Conservation (phyloP, 2,797 vertebrate species). For the Anguilla megastoma region DNA sequence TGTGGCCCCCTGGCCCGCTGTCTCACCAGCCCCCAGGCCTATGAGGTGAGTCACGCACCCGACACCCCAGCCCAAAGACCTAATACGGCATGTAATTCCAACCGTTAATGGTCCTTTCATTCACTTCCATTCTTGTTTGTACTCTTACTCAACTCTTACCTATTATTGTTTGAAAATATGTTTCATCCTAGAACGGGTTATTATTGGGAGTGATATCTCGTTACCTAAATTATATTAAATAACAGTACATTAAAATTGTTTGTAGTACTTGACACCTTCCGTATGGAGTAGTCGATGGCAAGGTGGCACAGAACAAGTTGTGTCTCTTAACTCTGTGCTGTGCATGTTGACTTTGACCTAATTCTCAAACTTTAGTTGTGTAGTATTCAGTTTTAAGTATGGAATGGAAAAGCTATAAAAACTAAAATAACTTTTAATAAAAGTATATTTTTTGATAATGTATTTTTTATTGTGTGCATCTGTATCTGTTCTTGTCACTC, state of each 20-base stretch:
- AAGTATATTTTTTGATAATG: neutral
- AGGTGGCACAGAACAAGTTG: neutral
- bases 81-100: neutral
- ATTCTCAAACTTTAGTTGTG: neutral
- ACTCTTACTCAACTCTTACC: neutral
- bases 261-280: neutral
- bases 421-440: neutral
- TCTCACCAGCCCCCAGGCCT: constrained; percentile 88
- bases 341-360: neutral
- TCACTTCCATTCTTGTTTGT: neutral
- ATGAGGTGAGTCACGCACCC: constrained; percentile 75
- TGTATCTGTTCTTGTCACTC: neutral
- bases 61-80: neutral
- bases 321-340: neutral
- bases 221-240: neutral
- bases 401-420: neutral
- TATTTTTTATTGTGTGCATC: neutral
- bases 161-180: neutral
- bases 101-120: neutral
- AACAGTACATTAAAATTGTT: neutral
- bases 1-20: constrained; percentile 88
- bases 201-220: no score
- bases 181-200: neutral
- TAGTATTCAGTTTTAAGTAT: neutral
- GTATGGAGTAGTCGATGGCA: neutral